These are phyloP conservation scores for Halictus rubicundus DNA, from an alignment of 1,140 invertebrate genomes.

Conservation along the genomic window DNA sequence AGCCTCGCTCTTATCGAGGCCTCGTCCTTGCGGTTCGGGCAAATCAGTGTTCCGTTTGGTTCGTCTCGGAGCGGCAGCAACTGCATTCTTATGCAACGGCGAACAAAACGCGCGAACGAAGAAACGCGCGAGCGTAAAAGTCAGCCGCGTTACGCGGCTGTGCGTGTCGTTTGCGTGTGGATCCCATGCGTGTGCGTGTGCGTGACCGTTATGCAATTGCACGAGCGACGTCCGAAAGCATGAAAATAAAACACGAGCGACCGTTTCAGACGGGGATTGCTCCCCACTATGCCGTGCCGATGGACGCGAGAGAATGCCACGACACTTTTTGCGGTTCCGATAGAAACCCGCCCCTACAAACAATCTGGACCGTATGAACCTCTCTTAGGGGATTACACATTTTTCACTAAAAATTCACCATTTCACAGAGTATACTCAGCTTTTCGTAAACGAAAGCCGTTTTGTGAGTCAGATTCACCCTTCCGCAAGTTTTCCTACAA, in stretches of 20 bases:
- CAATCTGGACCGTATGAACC: constrained; percentile 12
- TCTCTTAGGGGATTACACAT: too few relatives aligned
- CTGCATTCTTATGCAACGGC: constrained; percentile 47
- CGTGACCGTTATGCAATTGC: constrained; percentile 67
- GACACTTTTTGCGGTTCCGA: constrained; percentile 24
- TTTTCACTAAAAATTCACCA: too few relatives aligned
- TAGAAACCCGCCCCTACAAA: constrained; percentile 11
- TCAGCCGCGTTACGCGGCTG: constrained; percentile 16
- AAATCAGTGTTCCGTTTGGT: constrained; percentile 12
- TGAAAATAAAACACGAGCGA: constrained; percentile 61
- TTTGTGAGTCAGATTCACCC: too few relatives aligned
- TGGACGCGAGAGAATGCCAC: constrained; percentile 58
- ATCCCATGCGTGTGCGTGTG: constrained; percentile 20
- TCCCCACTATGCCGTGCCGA: constrained; percentile 57
- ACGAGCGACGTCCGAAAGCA: constrained; percentile 61
- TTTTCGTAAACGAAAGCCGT: too few relatives aligned
- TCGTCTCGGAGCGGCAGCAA: constrained; percentile 1
- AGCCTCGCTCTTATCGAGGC: neutral
- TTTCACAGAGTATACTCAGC: too few relatives aligned
- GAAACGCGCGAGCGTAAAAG: constrained; percentile 32
- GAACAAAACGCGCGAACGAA: neutral
- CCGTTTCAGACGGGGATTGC: constrained; percentile 20
- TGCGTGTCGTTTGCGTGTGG: constrained; percentile 27
- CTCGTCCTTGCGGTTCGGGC: neutral
- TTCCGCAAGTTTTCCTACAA: too few relatives aligned